These are phyloP conservation scores for Sinocyclocheilus anshuiensis DNA, from an alignment of 2,113 vertebrate species.

Conservation along the genomic window DNA sequence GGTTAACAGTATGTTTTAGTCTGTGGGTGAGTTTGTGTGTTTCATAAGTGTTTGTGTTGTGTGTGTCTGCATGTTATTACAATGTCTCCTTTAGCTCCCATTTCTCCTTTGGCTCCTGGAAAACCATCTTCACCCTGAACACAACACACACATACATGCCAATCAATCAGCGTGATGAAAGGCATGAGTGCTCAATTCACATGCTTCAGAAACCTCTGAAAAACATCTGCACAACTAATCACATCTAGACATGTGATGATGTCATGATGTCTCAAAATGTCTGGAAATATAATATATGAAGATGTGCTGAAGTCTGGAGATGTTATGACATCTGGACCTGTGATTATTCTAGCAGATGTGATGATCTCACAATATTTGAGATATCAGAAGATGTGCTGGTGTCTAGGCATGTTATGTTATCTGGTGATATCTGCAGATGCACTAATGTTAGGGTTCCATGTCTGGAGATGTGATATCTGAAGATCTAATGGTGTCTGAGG, in stretches of 20 bases:
- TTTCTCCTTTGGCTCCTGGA: constrained; percentile 93
- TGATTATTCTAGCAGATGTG: no score
- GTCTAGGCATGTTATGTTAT: background rate
- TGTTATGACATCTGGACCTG: no score
- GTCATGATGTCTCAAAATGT: background rate
- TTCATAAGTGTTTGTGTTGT: constrained; percentile 58
- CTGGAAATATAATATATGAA: background rate
- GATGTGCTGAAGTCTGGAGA: background rate
- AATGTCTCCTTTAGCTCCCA: constrained; percentile 92
- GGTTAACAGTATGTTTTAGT: background rate
- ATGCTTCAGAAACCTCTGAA: background rate
- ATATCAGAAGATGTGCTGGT: no score
- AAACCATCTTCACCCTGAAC: constrained; percentile 95
- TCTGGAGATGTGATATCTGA: no score
- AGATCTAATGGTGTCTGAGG: no score
- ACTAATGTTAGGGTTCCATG: background rate
- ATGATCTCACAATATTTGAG: no score
- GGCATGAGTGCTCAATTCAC: background rate
- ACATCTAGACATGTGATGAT: background rate
- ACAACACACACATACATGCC: background rate
- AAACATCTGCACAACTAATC: background rate
- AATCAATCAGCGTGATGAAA: background rate
- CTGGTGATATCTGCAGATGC: background rate
- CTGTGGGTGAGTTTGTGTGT: background rate
- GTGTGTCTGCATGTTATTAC: constrained; percentile 66